Conservation (phyloP, 1,140 invertebrate species). For the Aphaenogaster ashmeadi region DNA sequence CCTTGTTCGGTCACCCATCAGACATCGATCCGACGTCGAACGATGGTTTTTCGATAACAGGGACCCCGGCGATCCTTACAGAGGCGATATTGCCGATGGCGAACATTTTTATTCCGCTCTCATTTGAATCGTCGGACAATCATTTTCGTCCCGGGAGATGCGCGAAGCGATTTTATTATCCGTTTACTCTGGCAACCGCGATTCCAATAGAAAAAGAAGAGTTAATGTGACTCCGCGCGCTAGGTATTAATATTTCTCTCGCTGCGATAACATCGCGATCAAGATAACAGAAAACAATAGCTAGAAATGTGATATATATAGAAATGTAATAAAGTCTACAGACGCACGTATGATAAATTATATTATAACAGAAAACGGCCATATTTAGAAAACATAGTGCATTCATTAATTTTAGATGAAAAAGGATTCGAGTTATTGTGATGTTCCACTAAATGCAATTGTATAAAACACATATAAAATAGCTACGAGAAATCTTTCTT, state of each 20-base stretch:
- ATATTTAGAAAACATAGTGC: background rate
- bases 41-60: constrained; percentile 74
- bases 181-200: background rate
- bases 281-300: background rate
- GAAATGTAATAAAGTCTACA: background rate
- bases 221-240: background rate
- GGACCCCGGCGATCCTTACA: constrained; percentile 22
- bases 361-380: background rate
- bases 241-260: constrained; percentile 27
- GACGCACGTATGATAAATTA: background rate
- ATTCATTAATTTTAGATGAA: background rate
- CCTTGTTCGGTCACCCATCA: constrained; percentile 39
- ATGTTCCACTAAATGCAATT: background rate
- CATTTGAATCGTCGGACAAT: constrained; percentile 55
- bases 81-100: constrained; percentile 37
- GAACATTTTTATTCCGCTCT: constrained; percentile 59
- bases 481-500: background rate
- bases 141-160: constrained; percentile 19
- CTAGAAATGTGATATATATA: background rate
- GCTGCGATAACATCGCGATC: background rate
- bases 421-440: background rate
- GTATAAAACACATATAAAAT: background rate
- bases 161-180: constrained; percentile 38
- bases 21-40: constrained; percentile 49
- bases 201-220: background rate